Conservation (phyloP, 2,797 vertebrate genomes). For the Onychomys arenicola region DNA sequence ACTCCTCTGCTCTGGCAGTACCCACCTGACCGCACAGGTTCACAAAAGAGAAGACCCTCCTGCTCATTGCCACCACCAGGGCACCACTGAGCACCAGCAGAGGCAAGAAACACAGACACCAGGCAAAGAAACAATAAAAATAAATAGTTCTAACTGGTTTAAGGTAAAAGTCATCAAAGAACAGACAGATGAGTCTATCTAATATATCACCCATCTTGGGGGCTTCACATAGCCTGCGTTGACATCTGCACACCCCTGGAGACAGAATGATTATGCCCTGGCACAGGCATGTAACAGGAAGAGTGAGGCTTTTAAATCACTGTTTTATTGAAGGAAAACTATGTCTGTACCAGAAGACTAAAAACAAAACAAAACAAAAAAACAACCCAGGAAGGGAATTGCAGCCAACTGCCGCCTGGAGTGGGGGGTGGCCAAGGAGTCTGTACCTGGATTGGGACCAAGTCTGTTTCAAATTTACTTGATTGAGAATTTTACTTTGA, state of each 20-base stretch:
- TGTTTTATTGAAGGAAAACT: conserved; percentile 73
- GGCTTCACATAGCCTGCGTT: neutral
- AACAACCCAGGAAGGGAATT: conserved; percentile 71
- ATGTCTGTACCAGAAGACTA: conserved; percentile 63
- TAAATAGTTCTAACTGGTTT: neutral
- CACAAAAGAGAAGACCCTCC: neutral
- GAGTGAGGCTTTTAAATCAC: conserved; percentile 73
- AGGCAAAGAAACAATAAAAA: conserved; percentile 39
- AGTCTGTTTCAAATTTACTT: conserved; percentile 82
- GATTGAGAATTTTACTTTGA: conserved; percentile 81
- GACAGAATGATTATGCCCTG: conserved; percentile 57
- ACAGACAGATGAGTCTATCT: neutral
- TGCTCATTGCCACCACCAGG: neutral
- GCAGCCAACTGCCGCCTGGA: conserved; percentile 62
- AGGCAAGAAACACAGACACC: neutral
- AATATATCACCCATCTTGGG: neutral
- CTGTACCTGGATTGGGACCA: conserved; percentile 77
- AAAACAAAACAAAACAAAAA: conserved; percentile 30
- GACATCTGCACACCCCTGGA: conserved; percentile 16
- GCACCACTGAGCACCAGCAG: neutral
- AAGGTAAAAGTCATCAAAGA: conserved; percentile 12
- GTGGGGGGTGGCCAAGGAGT: neutral
- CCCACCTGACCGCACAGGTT: neutral
- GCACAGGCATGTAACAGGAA: conserved; percentile 71
- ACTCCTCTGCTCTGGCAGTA: neutral